phyloP scores from a whole-genome alignment of 2,797 vertebrate species.

The Fringilla coelebs region DNA sequence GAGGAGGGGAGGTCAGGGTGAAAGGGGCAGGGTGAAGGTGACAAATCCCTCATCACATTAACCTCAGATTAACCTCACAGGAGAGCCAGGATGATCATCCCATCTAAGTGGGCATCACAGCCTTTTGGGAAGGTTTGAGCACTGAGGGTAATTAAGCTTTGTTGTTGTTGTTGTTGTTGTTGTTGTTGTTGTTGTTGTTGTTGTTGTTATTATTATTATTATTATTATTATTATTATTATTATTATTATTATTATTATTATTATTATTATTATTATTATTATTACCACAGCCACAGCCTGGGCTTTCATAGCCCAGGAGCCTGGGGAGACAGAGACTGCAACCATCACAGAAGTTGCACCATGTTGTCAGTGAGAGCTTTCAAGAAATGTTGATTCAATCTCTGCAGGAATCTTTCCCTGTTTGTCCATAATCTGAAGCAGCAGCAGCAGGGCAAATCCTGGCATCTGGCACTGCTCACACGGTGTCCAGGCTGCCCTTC shows the following conservation, averaged over 20 bases:
- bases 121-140: not conserved
- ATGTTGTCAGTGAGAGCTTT: not conserved
- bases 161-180: too few relatives aligned
- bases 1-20: not conserved
- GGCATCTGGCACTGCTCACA: not conserved
- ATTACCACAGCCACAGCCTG: not conserved
- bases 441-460: not conserved
- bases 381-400: rapidly evolving
- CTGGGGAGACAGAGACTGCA: not conserved
- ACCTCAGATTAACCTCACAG: not conserved
- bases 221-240: too few relatives aligned
- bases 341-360: not conserved
- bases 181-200: too few relatives aligned
- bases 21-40: rapidly evolving
- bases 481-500: not conserved
- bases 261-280: not conserved
- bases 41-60: not conserved
- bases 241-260: too few relatives aligned
- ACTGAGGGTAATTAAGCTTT: not conserved
- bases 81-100: not conserved
- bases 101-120: not conserved
- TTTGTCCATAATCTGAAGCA: not conserved
- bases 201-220: too few relatives aligned
- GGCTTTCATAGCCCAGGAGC: not conserved
- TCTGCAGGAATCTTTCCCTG: rapidly evolving